Evolutionary conservation across 37 sponge, comb jelly and placozoan species (phyloP), one percentile per base, ranked within the genome.

Genomic region (Spongia lamella): DNA sequence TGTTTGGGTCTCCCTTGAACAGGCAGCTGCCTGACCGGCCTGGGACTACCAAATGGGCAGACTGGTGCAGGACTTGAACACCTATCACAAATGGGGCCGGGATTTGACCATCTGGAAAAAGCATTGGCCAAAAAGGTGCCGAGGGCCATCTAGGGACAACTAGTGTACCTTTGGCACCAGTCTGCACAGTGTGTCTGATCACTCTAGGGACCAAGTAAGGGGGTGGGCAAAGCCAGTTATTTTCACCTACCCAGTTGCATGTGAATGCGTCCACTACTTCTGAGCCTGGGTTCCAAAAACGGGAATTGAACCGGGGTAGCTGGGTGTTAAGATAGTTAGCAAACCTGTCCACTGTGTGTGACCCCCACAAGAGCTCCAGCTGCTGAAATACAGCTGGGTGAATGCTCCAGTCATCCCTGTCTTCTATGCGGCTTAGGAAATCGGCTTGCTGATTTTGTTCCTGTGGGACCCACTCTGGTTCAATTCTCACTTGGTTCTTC

Each of bases 251-350:
- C 81, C 81, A 80, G 16, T 56, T 13, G 26, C 56, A 31, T 14
- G 80, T 79, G 37, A 79, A 79, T 20, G 80, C 80, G 60, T 79
- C 70, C 32, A 69, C 70, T 0, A 72, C 70, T 21, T 68, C 79
- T 33, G 70, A 25, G 20, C 58, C 51, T 54, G 69, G 69, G 39
- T 70, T 53, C 56, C 60, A 55, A 30, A 27, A 68, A n/a, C n/a
- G n/a, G n/a, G n/a, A n/a, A n/a, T n/a, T n/a, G n/a, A n/a, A n/a
- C n/a, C n/a, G n/a, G n/a, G n/a, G 55, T 20, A 68, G 13, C 25
- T 68, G 79, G 27, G 36, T 27, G 29, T 65, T 65, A 63, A 66
- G 21, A 7, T 39, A 40, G 20, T 24, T 66, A 16, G 65, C 78
- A 65, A 77, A 64, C 30, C 67, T 38, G 27, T 65, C 67, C 19